Percentiles rank a stretch among this genome's conserved stretches.
Evolutionary conservation across 2,797 vertebrate species (phyloP).

Genomic region (Cryptoblepharus egeriae): DNA sequence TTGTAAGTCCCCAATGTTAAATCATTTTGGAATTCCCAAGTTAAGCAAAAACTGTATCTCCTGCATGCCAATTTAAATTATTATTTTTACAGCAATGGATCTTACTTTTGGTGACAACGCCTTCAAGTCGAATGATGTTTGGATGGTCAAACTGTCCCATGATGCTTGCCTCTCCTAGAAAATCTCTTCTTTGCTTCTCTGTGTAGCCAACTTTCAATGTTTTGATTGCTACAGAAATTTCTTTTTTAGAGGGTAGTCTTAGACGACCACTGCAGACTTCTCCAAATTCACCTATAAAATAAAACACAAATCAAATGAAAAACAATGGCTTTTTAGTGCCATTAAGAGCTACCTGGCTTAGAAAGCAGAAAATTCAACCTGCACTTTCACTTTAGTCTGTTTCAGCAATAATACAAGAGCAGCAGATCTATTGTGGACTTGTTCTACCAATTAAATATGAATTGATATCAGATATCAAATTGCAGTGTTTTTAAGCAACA

Average conservation of each 20-base stretch:
- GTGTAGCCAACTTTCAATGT: conserved; percentile 97
- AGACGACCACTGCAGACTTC: conserved; percentile 97
- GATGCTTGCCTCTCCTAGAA: conserved; percentile 96
- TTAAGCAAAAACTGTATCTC: neutral
- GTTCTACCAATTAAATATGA: conserved; percentile 5
- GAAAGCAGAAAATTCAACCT: neutral
- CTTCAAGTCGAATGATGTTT: conserved; percentile 96
- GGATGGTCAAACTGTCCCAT: conserved; percentile 99
- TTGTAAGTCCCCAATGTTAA: too few species aligned
- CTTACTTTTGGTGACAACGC: conserved; percentile 96
- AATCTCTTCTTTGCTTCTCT: conserved; percentile 95
- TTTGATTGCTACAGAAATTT: conserved; percentile 98
- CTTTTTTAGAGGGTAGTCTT: conserved; percentile 94
- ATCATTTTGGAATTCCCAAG: neutral
- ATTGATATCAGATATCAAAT: neutral
- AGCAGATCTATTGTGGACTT: neutral
- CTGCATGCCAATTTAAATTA: neutral
- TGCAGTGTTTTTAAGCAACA: neutral
- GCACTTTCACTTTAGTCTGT: rapidly evolving
- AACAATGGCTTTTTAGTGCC: neutral
- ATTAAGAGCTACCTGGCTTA: neutral
- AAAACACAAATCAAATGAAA: conserved; percentile 5
- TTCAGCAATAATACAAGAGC: neutral
- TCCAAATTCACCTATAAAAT: conserved; percentile 91
- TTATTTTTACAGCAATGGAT: neutral